Evolutionary conservation across 2,113 vertebrate genomes (phyloP).

Genomic region (Pavo muticus): DNA sequence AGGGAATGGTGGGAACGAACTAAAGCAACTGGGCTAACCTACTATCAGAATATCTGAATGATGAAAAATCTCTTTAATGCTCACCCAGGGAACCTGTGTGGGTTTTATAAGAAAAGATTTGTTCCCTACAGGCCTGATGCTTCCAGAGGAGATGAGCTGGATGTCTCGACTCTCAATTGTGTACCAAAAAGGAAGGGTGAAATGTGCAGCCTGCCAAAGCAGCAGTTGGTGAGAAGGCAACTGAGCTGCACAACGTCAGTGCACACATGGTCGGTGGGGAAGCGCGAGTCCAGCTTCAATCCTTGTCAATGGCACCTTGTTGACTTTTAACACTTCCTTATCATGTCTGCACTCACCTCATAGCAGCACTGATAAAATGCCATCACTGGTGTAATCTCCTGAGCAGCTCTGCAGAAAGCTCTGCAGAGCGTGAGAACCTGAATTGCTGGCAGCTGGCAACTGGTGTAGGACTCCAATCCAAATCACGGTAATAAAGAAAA

Average conservation of each 20-base stretch:
- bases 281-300: slow-evolving; percentile 24
- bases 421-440: background rate
- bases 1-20: background rate
- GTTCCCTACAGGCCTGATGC: background rate
- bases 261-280: background rate
- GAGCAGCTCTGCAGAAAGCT: background rate
- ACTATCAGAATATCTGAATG: background rate
- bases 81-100: fast-evolving
- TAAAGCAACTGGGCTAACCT: background rate
- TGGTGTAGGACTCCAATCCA: background rate
- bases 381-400: slow-evolving; percentile 25
- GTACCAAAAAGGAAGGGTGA: background rate
- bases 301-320: slow-evolving; percentile 72
- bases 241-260: slow-evolving; percentile 34
- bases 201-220: background rate
- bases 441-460: background rate
- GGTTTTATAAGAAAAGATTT: fast-evolving
- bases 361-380: slow-evolving; percentile 77
- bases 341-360: slow-evolving; percentile 63
- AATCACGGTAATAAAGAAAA: background rate
- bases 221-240: slow-evolving; percentile 1
- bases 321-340: slow-evolving; percentile 77
- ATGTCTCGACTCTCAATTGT: background rate
- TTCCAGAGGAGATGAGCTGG: background rate
- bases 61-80: background rate